Percentiles rank a stretch among this genome's conserved stretches.
These are phyloP conservation scores for Hedya salicella DNA, from an alignment of 2,888 invertebrate species.

Conservation along the genomic window DNA sequence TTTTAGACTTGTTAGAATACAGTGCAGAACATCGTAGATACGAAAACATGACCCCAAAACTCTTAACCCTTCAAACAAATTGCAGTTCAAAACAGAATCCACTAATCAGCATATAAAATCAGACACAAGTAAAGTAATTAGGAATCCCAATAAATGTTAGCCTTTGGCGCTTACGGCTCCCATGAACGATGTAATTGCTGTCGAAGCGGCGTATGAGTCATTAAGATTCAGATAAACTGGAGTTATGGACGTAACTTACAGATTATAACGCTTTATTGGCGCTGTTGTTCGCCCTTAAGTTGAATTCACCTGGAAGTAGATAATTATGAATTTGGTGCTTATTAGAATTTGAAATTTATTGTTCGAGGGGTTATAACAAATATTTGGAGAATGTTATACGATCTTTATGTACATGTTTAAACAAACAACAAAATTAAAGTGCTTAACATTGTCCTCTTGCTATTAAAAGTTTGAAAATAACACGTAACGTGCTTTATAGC, in stretches of 20 bases:
- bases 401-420: not conserved
- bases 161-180: conserved; percentile 41
- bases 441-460: not conserved
- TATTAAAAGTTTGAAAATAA: conserved; percentile 28
- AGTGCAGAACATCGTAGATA: not conserved
- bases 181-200: conserved; percentile 42
- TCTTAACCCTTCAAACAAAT: conserved; percentile 10
- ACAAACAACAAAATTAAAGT: not conserved
- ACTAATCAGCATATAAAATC: conserved; percentile 34
- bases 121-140: conserved; percentile 43
- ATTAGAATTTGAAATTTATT: conserved; percentile 25
- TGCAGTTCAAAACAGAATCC: conserved; percentile 19
- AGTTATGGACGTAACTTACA: conserved; percentile 42
- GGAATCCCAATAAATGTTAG: conserved; percentile 42
- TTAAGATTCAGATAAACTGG: conserved; percentile 41
- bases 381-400: not conserved
- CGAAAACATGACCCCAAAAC: not conserved
- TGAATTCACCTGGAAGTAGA: conserved; percentile 31
- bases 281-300: conserved; percentile 32
- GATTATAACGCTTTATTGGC: conserved; percentile 40
- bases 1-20: not conserved
- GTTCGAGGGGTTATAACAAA: not conserved
- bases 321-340: conserved; percentile 29
- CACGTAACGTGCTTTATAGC: conserved; percentile 24
- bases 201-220: conserved; percentile 41